Percentiles rank a stretch among this genome's conserved stretches.
These are phyloP conservation scores for Poeciliopsis occidentalis DNA, from an alignment of 2,113 vertebrate genomes.

Conservation along the genomic window DNA sequence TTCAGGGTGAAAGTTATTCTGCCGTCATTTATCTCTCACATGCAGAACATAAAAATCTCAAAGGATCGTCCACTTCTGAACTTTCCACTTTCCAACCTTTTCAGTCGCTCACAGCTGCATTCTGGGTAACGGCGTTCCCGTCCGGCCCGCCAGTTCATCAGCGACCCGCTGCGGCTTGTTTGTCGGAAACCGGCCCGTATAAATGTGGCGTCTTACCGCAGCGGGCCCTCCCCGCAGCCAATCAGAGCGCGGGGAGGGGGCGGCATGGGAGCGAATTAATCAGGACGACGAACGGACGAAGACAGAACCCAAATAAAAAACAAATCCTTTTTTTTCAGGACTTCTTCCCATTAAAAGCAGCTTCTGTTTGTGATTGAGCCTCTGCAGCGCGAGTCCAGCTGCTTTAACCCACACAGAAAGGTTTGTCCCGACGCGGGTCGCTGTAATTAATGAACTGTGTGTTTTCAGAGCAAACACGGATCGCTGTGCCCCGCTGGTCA, in stretches of 20 bases:
- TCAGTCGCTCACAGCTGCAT: constrained; percentile 18
- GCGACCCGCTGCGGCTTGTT: constrained; percentile 43
- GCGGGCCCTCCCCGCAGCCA: constrained; percentile 38
- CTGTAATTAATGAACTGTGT: constrained; percentile 22
- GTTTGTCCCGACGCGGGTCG: not conserved
- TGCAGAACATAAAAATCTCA: not conserved
- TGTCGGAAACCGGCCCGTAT: constrained; percentile 43
- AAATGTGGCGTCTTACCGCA: constrained; percentile 54
- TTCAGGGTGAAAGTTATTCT: no score
- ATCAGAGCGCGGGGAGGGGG: constrained; percentile 45
- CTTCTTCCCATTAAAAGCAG: not conserved
- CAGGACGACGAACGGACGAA: constrained; percentile 24
- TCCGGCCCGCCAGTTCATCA: constrained; percentile 21
- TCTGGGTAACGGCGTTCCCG: constrained; percentile 13
- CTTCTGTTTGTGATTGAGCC: not conserved
- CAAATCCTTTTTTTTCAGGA: not conserved
- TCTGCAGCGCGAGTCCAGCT: not conserved
- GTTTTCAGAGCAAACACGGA: constrained; percentile 30
- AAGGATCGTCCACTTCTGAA: not conserved
- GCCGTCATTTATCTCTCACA: not conserved
- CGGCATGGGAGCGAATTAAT: constrained; percentile 47
- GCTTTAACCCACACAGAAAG: not conserved
- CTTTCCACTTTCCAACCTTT: not conserved
- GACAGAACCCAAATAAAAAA: constrained; percentile 6
- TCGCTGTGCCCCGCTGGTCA: constrained; percentile 32